Evolutionary conservation across 1,140 invertebrate genomes (phyloP), one percentile per base, ranked within the genome.

Genomic region (Pseudomyrmex flavicornis): DNA sequence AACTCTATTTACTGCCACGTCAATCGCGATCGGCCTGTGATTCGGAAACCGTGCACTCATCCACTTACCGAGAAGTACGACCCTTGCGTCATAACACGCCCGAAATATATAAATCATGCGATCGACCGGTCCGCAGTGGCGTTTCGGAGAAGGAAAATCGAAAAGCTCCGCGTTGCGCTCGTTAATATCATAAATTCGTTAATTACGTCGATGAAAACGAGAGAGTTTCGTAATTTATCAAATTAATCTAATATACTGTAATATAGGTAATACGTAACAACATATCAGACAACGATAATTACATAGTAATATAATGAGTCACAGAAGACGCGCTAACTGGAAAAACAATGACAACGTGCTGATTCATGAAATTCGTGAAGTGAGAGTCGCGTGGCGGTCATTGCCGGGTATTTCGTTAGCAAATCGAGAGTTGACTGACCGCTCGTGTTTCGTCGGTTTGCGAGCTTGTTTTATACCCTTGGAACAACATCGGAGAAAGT

Each of bases 281-380:
- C 35, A 7, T 35, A 35, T 35, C 5, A 66, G 63, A 66, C 17
- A 54, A 48, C 46, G 15, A 69, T 15, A 50, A 70, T 50, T 62
- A 62, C 17, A 35, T 7, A 35, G 44, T 74, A 59, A 22, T 46
- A 12, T 44, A 59, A 46, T 62, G 20, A 20, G 9, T 35, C 35
- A 35, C 35, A 35, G 35, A 35, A 35, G 35, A 35, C 26, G 35
- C 5, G 35, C 5, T 35, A 35, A 35, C 35, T 35, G 35, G 35
- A 79, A 77, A 56, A 59, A 35, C 7, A 70, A 50, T 58, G 59
- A 54, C 72, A 58, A 61, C 44, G 20, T 72, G 77, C 54, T 69
- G 66, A 84, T 88, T 88, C 77, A 80, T 58, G 77, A 82, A 90
- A 84, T 80, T 84, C 75, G 65, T 66, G 26, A 83, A 58, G 84